Evolutionary conservation across 2,113 vertebrate genomes (phyloP), one percentile per base, ranked within the genome.

Genomic region (Galemys pyrenaicus): DNA sequence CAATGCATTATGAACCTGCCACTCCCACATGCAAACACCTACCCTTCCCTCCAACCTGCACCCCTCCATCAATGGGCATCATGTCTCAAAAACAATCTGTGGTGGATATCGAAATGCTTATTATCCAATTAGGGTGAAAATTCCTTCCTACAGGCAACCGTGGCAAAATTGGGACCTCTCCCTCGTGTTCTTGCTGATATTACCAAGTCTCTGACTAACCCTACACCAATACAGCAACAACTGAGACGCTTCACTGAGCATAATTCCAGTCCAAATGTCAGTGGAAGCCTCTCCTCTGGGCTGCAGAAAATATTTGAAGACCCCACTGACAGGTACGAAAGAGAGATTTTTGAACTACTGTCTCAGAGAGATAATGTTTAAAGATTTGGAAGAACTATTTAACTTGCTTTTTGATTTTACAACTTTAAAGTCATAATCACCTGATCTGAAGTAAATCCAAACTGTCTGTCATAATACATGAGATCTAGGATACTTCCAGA

Each of bases 81-180:
- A 95, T 97, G 93, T 98, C 97, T 96, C 98, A 95, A 95, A 95
- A 94, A 94, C 88, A 96, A 92, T 95, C 90, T 91, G 84, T 97
- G 98, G 82, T 96, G 98, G 98, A 98, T 98, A 95, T 98, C 97
- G 86, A 96, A 98, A 96, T 98, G 98, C 98, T 98, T 98, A 97
- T 98, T 98, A 97, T 98, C 98, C 98, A 99, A 98, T 98, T 98
- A 99, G 99, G 99, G 99, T 99, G 99, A 99, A 99, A 99, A 99
- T 99, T 99, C 99, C 99, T 99, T 99, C 98, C 99, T 99, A 99
- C 99, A 99, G 99, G 99, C 99, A 70, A 99, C 99, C 3, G 98
- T 99, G 97, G 99, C 99, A 85, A 99, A 99, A 98, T 97, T 99
- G 98, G 99, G 99, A 92, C 99, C 99, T 12, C 98, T 99, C 92